phyloP scores from a whole-genome alignment of 2,888 invertebrate species.

The Tipula unca region DNA sequence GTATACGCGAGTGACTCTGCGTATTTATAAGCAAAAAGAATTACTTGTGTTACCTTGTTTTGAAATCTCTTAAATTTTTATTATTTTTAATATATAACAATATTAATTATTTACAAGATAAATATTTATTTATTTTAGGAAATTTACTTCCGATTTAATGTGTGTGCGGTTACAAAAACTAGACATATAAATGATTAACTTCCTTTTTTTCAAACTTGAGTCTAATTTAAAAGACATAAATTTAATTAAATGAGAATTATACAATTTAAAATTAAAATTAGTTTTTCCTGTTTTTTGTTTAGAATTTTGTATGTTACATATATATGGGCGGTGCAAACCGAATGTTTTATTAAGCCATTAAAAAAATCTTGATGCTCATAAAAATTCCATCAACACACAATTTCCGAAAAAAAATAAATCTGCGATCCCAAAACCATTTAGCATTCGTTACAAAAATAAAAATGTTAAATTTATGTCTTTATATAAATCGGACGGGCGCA shows the following conservation, averaged over 20 bases:
- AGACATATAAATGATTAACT: neutral
- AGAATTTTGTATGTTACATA: neutral
- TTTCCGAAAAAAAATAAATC: neutral
- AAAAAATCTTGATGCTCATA: neutral
- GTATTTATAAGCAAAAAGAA: neutral
- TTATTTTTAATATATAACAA: neutral
- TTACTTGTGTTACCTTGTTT: neutral
- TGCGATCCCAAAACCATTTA: neutral
- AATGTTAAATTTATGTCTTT: neutral
- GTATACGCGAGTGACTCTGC: neutral
- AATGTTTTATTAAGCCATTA: neutral
- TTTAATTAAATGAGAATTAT: neutral
- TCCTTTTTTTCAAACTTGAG: neutral
- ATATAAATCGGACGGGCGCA: neutral
- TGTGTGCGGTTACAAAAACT: neutral
- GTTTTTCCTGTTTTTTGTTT: neutral
- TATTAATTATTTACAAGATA: neutral
- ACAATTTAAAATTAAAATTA: neutral
- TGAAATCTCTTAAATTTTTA: neutral
- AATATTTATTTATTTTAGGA: neutral
- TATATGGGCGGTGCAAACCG: neutral
- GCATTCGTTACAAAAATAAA: neutral
- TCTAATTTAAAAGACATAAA: neutral
- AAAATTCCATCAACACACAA: neutral
- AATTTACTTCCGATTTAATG: neutral